Evolutionary conservation across 2,888 invertebrate genomes (phyloP).

Genomic region (Aphodius sticticus): DNA sequence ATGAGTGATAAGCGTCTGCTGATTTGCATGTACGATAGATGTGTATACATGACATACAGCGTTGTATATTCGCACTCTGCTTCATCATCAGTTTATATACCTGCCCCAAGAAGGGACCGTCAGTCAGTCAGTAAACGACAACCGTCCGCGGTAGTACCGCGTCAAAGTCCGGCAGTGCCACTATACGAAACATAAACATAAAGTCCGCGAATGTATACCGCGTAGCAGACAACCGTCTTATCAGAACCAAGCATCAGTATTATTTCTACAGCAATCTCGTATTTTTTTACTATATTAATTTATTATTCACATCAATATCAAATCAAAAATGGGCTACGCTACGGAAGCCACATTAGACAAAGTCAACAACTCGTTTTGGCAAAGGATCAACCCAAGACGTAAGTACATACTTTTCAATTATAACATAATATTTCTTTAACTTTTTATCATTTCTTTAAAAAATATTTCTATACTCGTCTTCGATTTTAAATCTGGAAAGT

Average conservation of each 20-base stretch:
- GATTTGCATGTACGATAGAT: background rate
- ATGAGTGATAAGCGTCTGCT: background rate
- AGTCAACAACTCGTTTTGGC: conserved; percentile 25
- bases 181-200: background rate
- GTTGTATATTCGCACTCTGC: background rate
- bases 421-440: background rate
- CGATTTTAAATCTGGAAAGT: no score
- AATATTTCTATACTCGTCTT: background rate
- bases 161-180: background rate
- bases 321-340: conserved; percentile 30
- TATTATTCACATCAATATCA: background rate
- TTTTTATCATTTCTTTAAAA: background rate
- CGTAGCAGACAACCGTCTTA: background rate
- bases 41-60: background rate
- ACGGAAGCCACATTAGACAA: conserved; percentile 30
- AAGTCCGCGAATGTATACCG: background rate
- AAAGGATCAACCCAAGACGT: conserved; percentile 31
- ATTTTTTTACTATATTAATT: background rate
- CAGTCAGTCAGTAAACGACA: conserved; percentile 4
- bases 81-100: conserved; percentile 4
- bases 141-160: background rate
- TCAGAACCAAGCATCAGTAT: background rate
- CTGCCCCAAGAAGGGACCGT: background rate
- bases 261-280: background rate
- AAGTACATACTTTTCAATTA: conserved; percentile 17